Percentiles rank a stretch among this genome's conserved stretches.
These are phyloP conservation scores for Elgaria multicarinata DNA, from an alignment of 2,113 vertebrate genomes.

Conservation along the genomic window DNA sequence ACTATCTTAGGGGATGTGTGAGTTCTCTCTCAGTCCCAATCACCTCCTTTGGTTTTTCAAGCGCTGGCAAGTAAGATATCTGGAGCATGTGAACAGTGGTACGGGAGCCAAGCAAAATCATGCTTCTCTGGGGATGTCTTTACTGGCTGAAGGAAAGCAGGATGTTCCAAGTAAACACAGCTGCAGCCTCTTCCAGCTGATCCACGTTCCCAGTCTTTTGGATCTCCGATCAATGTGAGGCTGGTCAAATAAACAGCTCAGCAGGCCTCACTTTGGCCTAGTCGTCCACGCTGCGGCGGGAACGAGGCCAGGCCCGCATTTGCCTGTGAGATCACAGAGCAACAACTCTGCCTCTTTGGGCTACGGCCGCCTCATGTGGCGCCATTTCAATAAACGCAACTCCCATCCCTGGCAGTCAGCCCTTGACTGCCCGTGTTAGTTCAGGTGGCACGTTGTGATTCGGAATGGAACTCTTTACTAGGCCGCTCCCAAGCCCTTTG, in stretches of 20 bases:
- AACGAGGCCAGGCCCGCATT: not conserved
- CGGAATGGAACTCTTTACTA: constrained; percentile 14
- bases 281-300: not conserved
- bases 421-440: not conserved
- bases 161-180: constrained; percentile 69
- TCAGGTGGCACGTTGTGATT: not conserved
- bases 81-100: not conserved
- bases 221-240: constrained; percentile 22
- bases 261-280: not conserved
- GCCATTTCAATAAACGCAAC: constrained; percentile 39
- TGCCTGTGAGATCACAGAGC: constrained; percentile 36
- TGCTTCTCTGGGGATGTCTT: constrained; percentile 32
- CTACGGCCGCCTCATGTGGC: not conserved
- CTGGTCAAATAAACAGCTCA: constrained; percentile 53
- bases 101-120: constrained; percentile 5
- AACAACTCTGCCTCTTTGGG: fast-evolving
- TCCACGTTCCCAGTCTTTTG: constrained; percentile 48
- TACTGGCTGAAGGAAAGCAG: constrained; percentile 51
- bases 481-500: constrained; percentile 18
- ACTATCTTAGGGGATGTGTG: fast-evolving
- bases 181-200: constrained; percentile 52
- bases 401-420: not conserved
- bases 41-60: not conserved
- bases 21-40: not conserved
- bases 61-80: not conserved